Conservation (phyloP, 2,888 invertebrate species). For the Hypena proboscidalis region DNA sequence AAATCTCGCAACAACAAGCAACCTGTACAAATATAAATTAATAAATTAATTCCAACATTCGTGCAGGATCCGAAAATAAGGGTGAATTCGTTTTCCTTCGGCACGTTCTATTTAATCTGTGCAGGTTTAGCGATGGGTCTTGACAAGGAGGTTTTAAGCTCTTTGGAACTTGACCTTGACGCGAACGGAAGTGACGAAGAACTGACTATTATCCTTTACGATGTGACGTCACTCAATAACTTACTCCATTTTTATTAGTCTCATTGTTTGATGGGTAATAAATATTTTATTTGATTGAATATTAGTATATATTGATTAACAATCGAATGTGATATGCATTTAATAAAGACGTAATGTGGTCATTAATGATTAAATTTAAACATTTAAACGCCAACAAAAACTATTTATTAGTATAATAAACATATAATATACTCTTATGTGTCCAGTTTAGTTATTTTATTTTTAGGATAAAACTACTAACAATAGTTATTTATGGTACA, state of each 20-base stretch:
- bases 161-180: constrained; percentile 51
- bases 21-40: background rate
- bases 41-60: background rate
- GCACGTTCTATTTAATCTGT: constrained; percentile 10
- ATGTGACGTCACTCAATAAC: constrained; percentile 22
- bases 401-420: too few species aligned
- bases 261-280: constrained; percentile 22
- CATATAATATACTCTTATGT: too few species aligned
- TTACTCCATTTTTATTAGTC: constrained; percentile 22
- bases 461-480: too few species aligned
- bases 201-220: constrained; percentile 42
- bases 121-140: constrained; percentile 20
- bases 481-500: too few species aligned
- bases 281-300: background rate
- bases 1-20: background rate
- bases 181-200: constrained; percentile 44
- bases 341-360: too few species aligned
- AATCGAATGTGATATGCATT: too few species aligned
- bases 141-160: too few species aligned
- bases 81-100: background rate
- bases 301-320: too few species aligned
- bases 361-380: too few species aligned
- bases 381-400: too few species aligned
- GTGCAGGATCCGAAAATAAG: constrained; percentile 5
- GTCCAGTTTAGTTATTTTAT: too few species aligned